Conservation (phyloP, 2,888 invertebrate genomes). For the Polietes domitor region DNA sequence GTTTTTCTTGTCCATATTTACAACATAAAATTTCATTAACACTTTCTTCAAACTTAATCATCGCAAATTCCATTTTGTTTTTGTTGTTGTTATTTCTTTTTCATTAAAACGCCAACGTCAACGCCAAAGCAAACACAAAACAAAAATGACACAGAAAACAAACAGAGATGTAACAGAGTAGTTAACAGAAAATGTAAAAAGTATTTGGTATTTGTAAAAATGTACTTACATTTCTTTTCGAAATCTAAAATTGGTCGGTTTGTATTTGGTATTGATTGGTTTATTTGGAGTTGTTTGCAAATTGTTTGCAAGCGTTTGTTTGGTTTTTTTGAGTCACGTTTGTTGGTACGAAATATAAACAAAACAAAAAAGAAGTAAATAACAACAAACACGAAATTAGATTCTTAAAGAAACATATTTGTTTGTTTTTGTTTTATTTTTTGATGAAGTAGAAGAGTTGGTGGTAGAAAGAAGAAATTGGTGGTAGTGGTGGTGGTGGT, state of each 20-base stretch:
- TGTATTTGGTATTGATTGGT: slow-evolving; percentile 46
- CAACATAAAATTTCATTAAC: too few relatives aligned
- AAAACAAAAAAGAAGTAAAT: slow-evolving; percentile 65
- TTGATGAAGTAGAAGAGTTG: neutral
- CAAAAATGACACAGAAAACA: slow-evolving; percentile 47
- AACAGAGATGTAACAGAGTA: slow-evolving; percentile 54
- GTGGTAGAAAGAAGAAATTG: neutral
- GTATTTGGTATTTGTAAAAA: slow-evolving; percentile 44
- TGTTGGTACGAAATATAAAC: slow-evolving; percentile 66
- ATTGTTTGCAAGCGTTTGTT: slow-evolving; percentile 13
- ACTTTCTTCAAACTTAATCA: too few relatives aligned
- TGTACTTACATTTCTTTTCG: slow-evolving; percentile 71
- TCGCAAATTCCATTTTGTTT: neutral
- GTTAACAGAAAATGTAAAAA: slow-evolving; percentile 37
- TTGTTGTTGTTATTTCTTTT: neutral
- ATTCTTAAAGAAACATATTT: slow-evolving; percentile 57
- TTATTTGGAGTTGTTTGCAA: slow-evolving; percentile 19
- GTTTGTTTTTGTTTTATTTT: slow-evolving; percentile 31
- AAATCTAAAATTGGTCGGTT: slow-evolving; percentile 67
- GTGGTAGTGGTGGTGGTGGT: neutral
- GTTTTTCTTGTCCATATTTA: too few relatives aligned
- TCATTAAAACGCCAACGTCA: neutral
- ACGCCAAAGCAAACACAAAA: neutral
- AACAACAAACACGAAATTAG: slow-evolving; percentile 70
- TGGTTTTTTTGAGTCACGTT: slow-evolving; percentile 40